A percentile compares a stretch with the other conserved stretches of the same genome.
These are phyloP conservation scores for Corynorhinus townsendii DNA, from an alignment of 2,113 vertebrate species.

Conservation along the genomic window DNA sequence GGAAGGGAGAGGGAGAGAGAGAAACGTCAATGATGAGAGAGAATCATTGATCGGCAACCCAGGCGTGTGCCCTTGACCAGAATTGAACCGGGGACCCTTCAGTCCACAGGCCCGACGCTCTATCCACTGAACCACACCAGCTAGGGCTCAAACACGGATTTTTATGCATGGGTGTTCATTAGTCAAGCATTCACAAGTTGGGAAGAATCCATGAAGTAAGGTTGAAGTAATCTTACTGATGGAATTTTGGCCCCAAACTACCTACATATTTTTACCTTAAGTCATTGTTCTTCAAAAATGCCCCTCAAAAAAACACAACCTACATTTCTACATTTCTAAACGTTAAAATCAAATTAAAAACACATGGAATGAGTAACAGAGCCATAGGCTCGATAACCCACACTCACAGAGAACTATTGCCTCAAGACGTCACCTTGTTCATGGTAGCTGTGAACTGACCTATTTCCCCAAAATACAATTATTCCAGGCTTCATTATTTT, in stretches of 20 bases:
- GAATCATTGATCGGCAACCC: too few species aligned
- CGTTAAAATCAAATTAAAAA: neutral
- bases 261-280: neutral
- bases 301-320: neutral
- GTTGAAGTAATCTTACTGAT: neutral
- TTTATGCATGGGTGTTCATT: neutral
- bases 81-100: too few species aligned
- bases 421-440: neutral
- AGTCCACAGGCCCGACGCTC: too few species aligned
- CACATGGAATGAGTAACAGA: neutral
- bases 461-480: constrained; percentile 62
- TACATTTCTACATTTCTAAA: neutral
- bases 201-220: neutral
- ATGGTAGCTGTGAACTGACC: constrained; percentile 46
- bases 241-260: neutral
- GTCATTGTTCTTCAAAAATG: constrained; percentile 1
- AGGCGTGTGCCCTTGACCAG: too few species aligned
- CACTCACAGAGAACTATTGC: neutral
- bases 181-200: neutral
- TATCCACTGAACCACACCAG: too few species aligned
- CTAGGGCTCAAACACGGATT: neutral
- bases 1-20: too few species aligned
- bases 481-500: constrained; percentile 45
- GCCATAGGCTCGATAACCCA: neutral
- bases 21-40: too few species aligned